phyloP scores from a whole-genome alignment of 2,888 invertebrate genomes.

The Thymelicus acteon region DNA sequence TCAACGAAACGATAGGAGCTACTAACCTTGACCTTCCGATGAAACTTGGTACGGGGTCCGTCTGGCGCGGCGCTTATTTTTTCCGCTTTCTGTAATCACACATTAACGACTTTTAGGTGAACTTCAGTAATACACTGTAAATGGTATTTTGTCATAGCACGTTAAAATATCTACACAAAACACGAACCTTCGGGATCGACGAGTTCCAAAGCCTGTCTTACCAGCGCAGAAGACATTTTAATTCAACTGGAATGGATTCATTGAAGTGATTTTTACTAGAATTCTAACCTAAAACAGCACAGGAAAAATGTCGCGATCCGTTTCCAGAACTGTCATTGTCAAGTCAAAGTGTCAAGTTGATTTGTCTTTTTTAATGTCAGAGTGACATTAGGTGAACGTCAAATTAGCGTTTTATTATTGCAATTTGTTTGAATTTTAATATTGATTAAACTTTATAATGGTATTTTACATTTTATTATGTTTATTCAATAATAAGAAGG shows the following conservation, averaged over 20 bases:
- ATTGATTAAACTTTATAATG: too few species aligned
- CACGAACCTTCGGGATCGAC: slow-evolving; percentile 74
- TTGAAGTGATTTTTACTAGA: slow-evolving; percentile 46
- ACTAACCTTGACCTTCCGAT: slow-evolving; percentile 70
- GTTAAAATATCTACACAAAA: not conserved
- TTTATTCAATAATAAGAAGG: too few species aligned
- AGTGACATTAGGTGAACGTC: not conserved
- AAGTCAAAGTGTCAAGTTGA: not conserved
- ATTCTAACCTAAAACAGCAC: slow-evolving; percentile 23
- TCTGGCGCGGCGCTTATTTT: slow-evolving; percentile 51
- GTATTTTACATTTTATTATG: too few species aligned
- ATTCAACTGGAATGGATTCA: slow-evolving; percentile 52
- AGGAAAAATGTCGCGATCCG: not conserved
- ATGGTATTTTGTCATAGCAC: too few species aligned
- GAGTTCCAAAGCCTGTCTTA: slow-evolving; percentile 83
- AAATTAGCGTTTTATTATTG: slow-evolving; percentile 29
- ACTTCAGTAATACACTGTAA: not conserved
- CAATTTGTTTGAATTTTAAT: not conserved
- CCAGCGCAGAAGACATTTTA: slow-evolving; percentile 85
- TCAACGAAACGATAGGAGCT: too few species aligned
- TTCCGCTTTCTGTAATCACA: slow-evolving; percentile 61
- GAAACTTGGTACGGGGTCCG: slow-evolving; percentile 50
- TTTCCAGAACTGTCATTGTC: not conserved
- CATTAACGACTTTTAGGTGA: not conserved
- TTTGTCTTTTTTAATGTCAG: not conserved